Percentiles rank a stretch among this genome's conserved stretches.
These are phyloP conservation scores for Limulus polyphemus DNA, from an alignment of 2,888 invertebrate genomes.

Conservation along the genomic window DNA sequence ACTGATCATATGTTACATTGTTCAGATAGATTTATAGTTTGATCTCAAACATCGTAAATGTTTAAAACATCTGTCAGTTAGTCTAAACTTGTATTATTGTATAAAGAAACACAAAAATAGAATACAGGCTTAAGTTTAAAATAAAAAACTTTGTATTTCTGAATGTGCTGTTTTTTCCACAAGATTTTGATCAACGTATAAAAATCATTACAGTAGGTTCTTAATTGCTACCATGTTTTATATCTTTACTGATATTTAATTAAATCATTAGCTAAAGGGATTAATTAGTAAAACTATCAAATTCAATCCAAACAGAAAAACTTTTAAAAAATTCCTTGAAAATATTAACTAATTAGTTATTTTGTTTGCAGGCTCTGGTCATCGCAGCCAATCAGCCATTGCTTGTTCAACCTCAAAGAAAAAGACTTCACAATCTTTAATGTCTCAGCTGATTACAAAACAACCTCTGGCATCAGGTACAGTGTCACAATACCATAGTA, in stretches of 20 bases:
- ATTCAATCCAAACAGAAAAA: background rate
- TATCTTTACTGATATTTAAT: background rate
- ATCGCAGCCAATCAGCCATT: conserved; percentile 17
- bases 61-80: too few species aligned
- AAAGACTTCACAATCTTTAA: too few species aligned
- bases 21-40: too few species aligned
- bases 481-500: conserved; percentile 4
- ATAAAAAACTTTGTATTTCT: too few species aligned
- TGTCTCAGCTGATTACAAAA: conserved; percentile 2
- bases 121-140: too few species aligned
- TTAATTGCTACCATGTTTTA: background rate
- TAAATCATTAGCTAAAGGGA: background rate
- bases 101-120: too few species aligned
- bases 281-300: background rate
- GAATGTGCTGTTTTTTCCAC: too few species aligned
- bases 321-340: background rate
- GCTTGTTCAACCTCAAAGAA: conserved; percentile 15
- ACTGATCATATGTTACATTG: too few species aligned
- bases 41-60: too few species aligned
- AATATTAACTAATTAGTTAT: background rate
- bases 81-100: too few species aligned
- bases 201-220: too few species aligned
- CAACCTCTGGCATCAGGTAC: conserved; percentile 10
- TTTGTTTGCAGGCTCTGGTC: conserved; percentile 12
- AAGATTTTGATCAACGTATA: too few species aligned